Base-by-base conservation (phyloP, 2,888 invertebrate genomes). In the Ferrisia virgata region DNA sequence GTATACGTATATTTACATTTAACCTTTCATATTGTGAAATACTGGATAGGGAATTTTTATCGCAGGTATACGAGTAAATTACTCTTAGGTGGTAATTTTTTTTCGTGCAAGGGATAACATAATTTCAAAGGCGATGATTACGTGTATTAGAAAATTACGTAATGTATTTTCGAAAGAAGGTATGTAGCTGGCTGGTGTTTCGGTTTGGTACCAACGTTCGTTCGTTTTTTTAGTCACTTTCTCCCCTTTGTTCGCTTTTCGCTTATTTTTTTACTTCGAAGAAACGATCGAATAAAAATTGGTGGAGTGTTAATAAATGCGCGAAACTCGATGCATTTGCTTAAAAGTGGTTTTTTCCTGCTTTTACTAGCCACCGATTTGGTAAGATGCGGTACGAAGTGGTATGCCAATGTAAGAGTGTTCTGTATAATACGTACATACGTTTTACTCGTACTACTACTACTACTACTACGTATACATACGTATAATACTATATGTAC, bases 291-390 rank as follows among this genome's bases (percentile, higher is more conserved):
- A 64, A 64, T 64, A 28, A 64, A 28, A 64, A 64, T 64, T 13
- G 28, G 28, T 15, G 28, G 28, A 64, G 64, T 64, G 64, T 28
- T 64, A 64, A 64, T 64, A 64, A 64, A 64, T 64, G 72, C 69
- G 69, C 36, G 72, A 76, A 76, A 36, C 72, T 79, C 43, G 79
- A 36, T 79, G 36, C 18, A 80, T 80, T 80, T 53, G 64, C 53
- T 28, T 3, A 15, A 64, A 28, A 64, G 64, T 64, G 53, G 53
- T 53, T 53, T 53, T 58, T 64, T 64, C 28, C 64, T 64, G 25
- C 22, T 58, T 58, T 25, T 6, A n/a, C 18, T 5, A 25, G n/a
- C 58, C 25, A 3, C 25, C n/a, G 4, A 2, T 13, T 13, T 43
- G 43, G 43, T 43, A 9, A 43, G 5, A 36, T 43, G 13, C 13